A percentile compares a stretch with the other conserved stretches of the same genome.
Evolutionary conservation across 2,113 vertebrate species (phyloP).

Genomic region (Eira barbara): DNA sequence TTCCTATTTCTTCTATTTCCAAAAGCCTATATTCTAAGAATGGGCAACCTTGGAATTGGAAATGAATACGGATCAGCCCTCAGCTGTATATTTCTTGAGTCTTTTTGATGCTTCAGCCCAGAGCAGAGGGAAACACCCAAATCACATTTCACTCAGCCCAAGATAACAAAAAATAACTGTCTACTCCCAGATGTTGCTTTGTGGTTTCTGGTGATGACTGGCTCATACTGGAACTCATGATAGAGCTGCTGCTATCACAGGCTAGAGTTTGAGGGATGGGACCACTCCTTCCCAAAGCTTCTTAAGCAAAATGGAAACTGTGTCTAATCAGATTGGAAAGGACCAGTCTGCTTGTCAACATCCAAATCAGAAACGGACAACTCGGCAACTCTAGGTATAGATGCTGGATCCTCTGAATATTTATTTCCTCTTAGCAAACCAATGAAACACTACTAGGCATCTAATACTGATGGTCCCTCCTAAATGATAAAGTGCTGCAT

Average conservation of each 20-base stretch:
- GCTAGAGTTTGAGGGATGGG: not conserved
- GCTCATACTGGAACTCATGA: not conserved
- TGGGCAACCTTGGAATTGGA: not conserved
- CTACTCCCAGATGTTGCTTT: not conserved
- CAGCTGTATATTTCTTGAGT: not conserved
- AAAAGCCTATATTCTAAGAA: conserved; percentile 24
- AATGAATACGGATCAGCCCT: not conserved
- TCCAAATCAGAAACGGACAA: conserved; percentile 60
- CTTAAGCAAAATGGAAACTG: conserved; percentile 9
- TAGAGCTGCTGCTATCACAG: not conserved
- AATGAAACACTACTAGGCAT: conserved; percentile 73
- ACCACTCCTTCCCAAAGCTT: not conserved
- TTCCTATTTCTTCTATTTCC: not conserved
- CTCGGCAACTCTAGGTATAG: conserved; percentile 48
- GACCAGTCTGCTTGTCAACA: not conserved
- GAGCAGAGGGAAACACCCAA: not conserved
- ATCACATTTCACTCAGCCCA: not conserved
- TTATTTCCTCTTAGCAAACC: conserved; percentile 75
- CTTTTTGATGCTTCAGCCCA: not conserved
- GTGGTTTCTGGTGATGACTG: conserved; percentile 9
- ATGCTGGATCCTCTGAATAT: conserved; percentile 60
- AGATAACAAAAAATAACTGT: not conserved
- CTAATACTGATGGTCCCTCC: conserved; percentile 77
- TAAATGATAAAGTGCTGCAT: conserved; percentile 67
- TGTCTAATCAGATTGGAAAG: conserved; percentile 2